Evolutionary conservation across 2,888 invertebrate species (phyloP).

Genomic region (Heliconius cydno): DNA sequence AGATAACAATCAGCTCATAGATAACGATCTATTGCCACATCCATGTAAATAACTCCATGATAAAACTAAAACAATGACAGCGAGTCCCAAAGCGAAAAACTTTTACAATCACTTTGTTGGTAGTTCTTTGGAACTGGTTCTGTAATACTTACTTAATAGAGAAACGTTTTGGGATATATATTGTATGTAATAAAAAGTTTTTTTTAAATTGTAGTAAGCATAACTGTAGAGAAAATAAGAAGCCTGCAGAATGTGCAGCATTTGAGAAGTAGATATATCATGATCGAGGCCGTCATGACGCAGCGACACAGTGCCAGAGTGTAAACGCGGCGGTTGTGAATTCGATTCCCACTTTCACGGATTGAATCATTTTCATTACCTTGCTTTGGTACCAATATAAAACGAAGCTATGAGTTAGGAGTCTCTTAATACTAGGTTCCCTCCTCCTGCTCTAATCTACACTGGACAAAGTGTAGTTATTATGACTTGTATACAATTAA

Average conservation of each 20-base stretch:
- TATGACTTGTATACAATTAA: neutral
- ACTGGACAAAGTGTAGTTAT: neutral
- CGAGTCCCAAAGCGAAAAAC: constrained; percentile 69
- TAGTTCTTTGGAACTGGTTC: constrained; percentile 47
- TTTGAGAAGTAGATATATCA: neutral
- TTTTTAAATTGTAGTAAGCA: neutral
- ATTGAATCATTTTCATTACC: neutral
- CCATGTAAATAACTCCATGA: constrained; percentile 40
- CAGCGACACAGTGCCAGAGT: neutral
- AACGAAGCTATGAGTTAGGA: no score
- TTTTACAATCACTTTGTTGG: constrained; percentile 66
- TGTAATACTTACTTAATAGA: constrained; percentile 41
- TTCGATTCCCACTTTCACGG: neutral
- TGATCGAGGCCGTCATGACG: neutral
- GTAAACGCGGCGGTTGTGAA: neutral
- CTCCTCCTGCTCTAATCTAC: accelerated
- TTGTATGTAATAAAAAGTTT: constrained; percentile 8
- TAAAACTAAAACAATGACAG: constrained; percentile 68
- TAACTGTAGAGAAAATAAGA: no score
- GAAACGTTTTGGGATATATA: constrained; percentile 38
- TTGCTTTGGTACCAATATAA: neutral
- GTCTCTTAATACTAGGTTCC: no score
- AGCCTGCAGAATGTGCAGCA: neutral
- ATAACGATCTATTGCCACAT: constrained; percentile 33
- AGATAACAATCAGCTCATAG: neutral